These are phyloP conservation scores for Megastigmus dorsalis DNA, from an alignment of 2,888 invertebrate genomes.

Conservation along the genomic window DNA sequence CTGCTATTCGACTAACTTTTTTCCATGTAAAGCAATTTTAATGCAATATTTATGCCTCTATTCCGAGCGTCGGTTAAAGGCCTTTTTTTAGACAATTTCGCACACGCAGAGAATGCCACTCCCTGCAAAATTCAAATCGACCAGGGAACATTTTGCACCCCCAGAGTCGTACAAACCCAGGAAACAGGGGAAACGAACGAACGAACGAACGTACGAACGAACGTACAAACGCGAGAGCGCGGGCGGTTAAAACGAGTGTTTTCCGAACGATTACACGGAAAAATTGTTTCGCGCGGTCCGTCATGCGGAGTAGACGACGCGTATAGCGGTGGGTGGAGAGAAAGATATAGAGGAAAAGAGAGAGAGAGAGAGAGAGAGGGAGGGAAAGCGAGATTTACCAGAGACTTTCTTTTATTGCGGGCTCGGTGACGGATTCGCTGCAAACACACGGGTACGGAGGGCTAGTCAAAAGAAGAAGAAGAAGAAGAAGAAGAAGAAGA, in stretches of 20 bases:
- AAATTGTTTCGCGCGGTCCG: constrained; percentile 56
- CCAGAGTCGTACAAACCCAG: not conserved
- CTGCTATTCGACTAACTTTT: too few relatives aligned
- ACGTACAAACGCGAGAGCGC: constrained; percentile 26
- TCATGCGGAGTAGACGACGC: constrained; percentile 16
- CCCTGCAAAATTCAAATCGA: constrained; percentile 22
- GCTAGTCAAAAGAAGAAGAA: not conserved
- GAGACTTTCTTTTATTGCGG: constrained; percentile 32
- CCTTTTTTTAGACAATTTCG: too few relatives aligned
- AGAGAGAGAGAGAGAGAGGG: too few relatives aligned
- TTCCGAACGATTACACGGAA: constrained; percentile 58
- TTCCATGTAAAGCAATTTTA: too few relatives aligned
- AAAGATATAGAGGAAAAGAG: too few relatives aligned
- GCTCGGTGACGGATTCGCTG: constrained; percentile 34
- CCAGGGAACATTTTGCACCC: not conserved
- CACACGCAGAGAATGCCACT: not conserved
- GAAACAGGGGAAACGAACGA: not conserved
- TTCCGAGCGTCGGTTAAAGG: too few relatives aligned
- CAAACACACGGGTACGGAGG: not conserved
- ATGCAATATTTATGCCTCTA: too few relatives aligned
- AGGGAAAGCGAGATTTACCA: constrained; percentile 40
- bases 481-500: not conserved
- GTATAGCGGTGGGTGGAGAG: not conserved
- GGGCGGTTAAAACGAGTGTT: constrained; percentile 50
- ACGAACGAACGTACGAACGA: constrained; percentile 21